Conservation (phyloP, 2,888 invertebrate genomes). For the Oegoconia quadripuncta region DNA sequence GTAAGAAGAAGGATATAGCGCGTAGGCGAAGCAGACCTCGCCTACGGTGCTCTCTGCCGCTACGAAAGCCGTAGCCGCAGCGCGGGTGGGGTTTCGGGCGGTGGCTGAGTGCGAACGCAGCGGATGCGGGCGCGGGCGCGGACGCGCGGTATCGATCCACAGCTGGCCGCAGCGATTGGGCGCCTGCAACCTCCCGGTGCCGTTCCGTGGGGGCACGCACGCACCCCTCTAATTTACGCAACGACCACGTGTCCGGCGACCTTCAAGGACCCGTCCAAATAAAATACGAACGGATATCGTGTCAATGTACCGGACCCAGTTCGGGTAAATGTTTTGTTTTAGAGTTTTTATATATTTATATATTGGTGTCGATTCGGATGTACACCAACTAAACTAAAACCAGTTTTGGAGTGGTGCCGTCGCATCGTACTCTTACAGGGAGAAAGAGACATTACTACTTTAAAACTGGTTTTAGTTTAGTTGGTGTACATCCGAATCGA, state of each 20-base stretch:
- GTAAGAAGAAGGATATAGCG: neutral
- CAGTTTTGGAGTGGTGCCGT: too few relatives aligned
- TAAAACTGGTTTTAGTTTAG: too few relatives aligned
- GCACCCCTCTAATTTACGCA: constrained; percentile 38
- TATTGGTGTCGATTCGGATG: too few relatives aligned
- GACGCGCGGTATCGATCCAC: constrained; percentile 35
- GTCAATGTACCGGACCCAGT: neutral
- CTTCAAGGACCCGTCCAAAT: constrained; percentile 42
- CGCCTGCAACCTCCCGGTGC: constrained; percentile 32
- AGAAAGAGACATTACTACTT: too few relatives aligned
- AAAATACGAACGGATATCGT: constrained; percentile 20
- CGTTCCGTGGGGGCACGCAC: constrained; percentile 20
- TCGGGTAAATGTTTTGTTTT: too few relatives aligned
- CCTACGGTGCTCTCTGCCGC: neutral
- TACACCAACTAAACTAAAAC: too few relatives aligned
- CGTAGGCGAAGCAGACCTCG: neutral
- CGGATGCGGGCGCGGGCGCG: constrained; percentile 12
- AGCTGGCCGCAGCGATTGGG: constrained; percentile 36
- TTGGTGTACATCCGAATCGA: too few relatives aligned
- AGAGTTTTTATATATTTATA: too few relatives aligned
- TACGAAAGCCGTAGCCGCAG: constrained; percentile 24
- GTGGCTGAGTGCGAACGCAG: constrained; percentile 23
- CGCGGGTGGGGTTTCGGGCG: constrained; percentile 29
- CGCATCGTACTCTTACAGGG: too few relatives aligned
- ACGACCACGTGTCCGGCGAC: constrained; percentile 51